Evolutionary conservation across 2,888 invertebrate species (phyloP).

Genomic region (Gandaritis pyraliata): DNA sequence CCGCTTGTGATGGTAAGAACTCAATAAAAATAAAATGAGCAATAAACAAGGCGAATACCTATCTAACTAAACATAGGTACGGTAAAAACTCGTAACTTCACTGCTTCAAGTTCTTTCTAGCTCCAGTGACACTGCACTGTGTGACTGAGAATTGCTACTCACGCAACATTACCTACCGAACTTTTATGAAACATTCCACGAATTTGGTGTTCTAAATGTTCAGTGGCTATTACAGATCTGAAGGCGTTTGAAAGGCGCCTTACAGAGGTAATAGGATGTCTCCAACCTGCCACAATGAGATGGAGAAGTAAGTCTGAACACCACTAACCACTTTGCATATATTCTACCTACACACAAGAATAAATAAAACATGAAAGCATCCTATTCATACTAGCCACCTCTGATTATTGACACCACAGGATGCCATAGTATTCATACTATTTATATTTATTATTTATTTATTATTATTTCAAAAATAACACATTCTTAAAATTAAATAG

Average conservation of each 20-base stretch:
- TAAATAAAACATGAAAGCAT: no score
- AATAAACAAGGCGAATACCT: not conserved
- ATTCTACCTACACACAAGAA: no score
- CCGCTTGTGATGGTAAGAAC: slow-evolving; percentile 93
- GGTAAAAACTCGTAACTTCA: not conserved
- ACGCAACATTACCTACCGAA: no score
- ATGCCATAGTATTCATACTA: no score
- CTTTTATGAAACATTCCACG: no score
- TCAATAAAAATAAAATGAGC: not conserved
- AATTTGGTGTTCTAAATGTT: slow-evolving; percentile 15
- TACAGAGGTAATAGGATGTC: slow-evolving; percentile 98
- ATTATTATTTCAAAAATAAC: no score
- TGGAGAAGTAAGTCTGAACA: slow-evolving; percentile 94
- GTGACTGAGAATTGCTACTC: no score
- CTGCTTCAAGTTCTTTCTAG: not conserved
- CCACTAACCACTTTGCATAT: no score
- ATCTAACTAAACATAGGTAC: not conserved
- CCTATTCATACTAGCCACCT: no score
- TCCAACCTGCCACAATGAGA: slow-evolving; percentile 96
- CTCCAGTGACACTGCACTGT: slow-evolving; percentile 1
- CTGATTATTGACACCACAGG: no score
- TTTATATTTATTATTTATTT: no score
- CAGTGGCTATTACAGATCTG: slow-evolving; percentile 88
- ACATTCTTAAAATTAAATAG: no score
- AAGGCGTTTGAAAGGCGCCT: slow-evolving; percentile 98